A percentile compares a stretch with the other conserved stretches of the same genome.
These are phyloP conservation scores for Capitulum mitella DNA, from an alignment of 2,888 invertebrate species.

Conservation along the genomic window DNA sequence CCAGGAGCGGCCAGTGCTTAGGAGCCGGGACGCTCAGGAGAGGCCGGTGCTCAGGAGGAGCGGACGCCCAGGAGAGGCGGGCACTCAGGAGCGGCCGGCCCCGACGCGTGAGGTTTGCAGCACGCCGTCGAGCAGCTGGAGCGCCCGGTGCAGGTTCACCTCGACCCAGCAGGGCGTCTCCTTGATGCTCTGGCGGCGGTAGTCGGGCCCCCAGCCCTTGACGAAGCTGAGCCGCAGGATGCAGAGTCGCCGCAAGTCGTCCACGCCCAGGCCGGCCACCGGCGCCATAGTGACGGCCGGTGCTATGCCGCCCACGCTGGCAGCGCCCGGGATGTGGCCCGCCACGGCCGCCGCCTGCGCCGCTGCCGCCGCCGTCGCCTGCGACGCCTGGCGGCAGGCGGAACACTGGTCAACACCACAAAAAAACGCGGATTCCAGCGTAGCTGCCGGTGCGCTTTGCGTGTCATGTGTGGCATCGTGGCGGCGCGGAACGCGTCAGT, in stretches of 20 bases:
- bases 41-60: too few species aligned
- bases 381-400: constrained; percentile 5
- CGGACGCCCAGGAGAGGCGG: too few species aligned
- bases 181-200: constrained; percentile 92
- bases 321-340: constrained; percentile 68
- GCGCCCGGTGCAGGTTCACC: constrained; percentile 84
- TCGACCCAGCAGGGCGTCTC: constrained; percentile 98
- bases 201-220: constrained; percentile 99
- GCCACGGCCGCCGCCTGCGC: constrained; percentile 98
- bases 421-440: too few species aligned
- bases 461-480: too few species aligned
- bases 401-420: too few species aligned
- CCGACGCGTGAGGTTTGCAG: constrained; percentile 94
- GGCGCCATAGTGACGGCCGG: constrained; percentile 52
- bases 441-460: too few species aligned
- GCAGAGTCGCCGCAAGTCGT: constrained; percentile 90
- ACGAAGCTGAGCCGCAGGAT: constrained; percentile 96
- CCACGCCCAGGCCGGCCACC: constrained; percentile 95
- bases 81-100: constrained; percentile 42
- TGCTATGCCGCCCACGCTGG: constrained; percentile 31
- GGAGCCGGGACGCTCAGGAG: too few species aligned
- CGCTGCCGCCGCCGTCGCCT: constrained; percentile 57
- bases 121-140: constrained; percentile 94
- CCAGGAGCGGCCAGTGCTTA: too few species aligned
- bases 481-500: too few species aligned